These are phyloP conservation scores for Mirounga angustirostris DNA, from an alignment of 2,113 vertebrate species.

Conservation along the genomic window DNA sequence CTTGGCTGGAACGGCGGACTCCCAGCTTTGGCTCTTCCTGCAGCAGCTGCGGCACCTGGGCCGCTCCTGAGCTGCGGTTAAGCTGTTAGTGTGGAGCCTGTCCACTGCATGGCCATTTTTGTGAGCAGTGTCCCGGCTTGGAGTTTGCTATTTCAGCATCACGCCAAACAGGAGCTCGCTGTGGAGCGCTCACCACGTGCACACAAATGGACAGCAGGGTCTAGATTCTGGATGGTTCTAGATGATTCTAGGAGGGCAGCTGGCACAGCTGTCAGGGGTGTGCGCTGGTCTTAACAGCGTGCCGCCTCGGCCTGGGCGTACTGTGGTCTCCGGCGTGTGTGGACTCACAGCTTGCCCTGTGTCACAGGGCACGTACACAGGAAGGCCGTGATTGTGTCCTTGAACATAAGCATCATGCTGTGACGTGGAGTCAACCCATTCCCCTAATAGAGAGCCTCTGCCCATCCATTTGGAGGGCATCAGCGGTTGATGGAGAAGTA, in stretches of 20 bases:
- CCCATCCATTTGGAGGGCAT: not conserved
- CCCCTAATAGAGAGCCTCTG: not conserved
- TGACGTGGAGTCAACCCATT: not conserved
- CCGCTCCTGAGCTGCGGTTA: no score
- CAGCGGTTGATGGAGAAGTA: not conserved
- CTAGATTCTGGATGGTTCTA: not conserved
- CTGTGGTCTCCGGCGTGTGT: not conserved
- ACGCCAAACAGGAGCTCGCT: fast-evolving
- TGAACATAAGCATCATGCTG: not conserved
- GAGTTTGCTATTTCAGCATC: not conserved
- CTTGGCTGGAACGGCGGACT: not conserved
- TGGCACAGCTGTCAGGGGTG: not conserved
- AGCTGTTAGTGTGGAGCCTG: not conserved
- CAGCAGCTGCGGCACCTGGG: not conserved
- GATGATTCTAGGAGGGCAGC: not conserved
- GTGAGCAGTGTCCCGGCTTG: not conserved
- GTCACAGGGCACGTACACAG: fast-evolving
- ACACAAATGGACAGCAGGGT: not conserved
- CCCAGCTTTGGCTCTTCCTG: not conserved
- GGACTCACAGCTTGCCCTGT: not conserved
- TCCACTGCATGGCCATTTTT: not conserved
- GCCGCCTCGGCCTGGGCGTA: not conserved
- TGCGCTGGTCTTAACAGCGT: not conserved
- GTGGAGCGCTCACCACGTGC: not conserved
- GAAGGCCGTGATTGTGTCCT: not conserved